Conservation (phyloP, 2,888 invertebrate species). For the Zaprionus obscuricornis region DNA sequence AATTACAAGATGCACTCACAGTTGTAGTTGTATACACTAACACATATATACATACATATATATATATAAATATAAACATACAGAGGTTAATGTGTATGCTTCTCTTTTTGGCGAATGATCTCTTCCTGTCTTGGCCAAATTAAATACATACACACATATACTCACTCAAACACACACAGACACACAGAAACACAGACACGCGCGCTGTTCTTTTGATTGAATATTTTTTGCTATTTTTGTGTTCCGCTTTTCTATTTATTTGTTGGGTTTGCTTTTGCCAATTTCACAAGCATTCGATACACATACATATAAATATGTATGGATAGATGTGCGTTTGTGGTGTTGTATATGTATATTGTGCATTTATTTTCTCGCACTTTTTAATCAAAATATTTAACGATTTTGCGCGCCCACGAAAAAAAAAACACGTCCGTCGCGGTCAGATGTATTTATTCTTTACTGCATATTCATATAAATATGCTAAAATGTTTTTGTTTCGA, state of each 20-base stretch:
- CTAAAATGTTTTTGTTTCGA: constrained; percentile 1
- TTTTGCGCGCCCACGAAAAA: constrained; percentile 41
- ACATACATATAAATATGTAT: constrained; percentile 4
- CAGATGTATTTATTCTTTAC: constrained; percentile 19
- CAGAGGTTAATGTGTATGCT: constrained; percentile 7
- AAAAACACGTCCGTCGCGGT: constrained; percentile 16
- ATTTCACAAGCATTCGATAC: constrained; percentile 34
- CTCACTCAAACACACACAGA: neutral
- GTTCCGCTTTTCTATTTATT: constrained; percentile 43
- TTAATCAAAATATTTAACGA: constrained; percentile 35
- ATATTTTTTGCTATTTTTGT: constrained; percentile 64
- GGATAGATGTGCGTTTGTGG: constrained; percentile 37
- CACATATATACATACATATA: constrained; percentile 5
- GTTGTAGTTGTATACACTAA: constrained; percentile 6
- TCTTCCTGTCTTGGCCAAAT: constrained; percentile 58
- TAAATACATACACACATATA: constrained; percentile 25
- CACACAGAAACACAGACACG: no score
- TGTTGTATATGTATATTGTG: constrained; percentile 35
- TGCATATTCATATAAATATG: constrained; percentile 2
- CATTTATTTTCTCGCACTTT: constrained; percentile 48
- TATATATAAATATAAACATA: constrained; percentile 13
- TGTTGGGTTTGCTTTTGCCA: constrained; percentile 19
- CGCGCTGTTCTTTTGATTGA: constrained; percentile 60
- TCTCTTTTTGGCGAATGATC: constrained; percentile 58
- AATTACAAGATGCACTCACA: neutral